Evolutionary conservation across 1,140 invertebrate species (phyloP).

Genomic region (Leptonema lineaticorne): DNA sequence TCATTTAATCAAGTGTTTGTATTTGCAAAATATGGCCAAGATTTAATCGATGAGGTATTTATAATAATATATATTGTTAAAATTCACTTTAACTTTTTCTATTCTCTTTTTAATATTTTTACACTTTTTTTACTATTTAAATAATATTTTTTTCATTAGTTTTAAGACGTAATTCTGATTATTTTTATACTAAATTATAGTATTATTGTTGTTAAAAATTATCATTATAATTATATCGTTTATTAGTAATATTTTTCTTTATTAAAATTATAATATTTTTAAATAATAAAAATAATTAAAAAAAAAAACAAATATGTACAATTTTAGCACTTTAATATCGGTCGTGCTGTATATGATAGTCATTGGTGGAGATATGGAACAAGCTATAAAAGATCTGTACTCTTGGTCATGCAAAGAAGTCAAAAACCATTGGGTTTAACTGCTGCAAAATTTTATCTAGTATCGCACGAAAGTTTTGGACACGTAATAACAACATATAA

Average conservation of each 20-base stretch:
- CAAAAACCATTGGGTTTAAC: slow-evolving; percentile 6
- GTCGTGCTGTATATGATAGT: neutral
- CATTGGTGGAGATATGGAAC: neutral
- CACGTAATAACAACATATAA: neutral
- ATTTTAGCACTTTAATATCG: neutral
- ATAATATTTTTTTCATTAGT: too few relatives aligned
- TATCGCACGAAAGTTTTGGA: slow-evolving; percentile 1
- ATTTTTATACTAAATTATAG: neutral
- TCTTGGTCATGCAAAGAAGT: slow-evolving; percentile 1
- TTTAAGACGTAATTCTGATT: too few relatives aligned
- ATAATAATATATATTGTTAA: neutral
- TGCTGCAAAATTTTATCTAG: slow-evolving; percentile 1
- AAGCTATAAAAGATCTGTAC: neutral
- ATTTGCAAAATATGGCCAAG: slow-evolving; percentile 2
- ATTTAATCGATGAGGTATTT: slow-evolving; percentile 12
- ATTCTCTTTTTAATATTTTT: too few relatives aligned
- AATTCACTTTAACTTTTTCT: too few relatives aligned
- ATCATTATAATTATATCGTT: neutral
- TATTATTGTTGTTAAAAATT: neutral
- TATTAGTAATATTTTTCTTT: neutral
- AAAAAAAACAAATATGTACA: too few relatives aligned
- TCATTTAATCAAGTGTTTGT: neutral
- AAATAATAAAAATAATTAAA: too few relatives aligned
- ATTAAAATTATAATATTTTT: too few relatives aligned
- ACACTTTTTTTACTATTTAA: too few relatives aligned